Evolutionary conservation across 2,888 invertebrate species (phyloP).

Genomic region (Aporophyla nigra): DNA sequence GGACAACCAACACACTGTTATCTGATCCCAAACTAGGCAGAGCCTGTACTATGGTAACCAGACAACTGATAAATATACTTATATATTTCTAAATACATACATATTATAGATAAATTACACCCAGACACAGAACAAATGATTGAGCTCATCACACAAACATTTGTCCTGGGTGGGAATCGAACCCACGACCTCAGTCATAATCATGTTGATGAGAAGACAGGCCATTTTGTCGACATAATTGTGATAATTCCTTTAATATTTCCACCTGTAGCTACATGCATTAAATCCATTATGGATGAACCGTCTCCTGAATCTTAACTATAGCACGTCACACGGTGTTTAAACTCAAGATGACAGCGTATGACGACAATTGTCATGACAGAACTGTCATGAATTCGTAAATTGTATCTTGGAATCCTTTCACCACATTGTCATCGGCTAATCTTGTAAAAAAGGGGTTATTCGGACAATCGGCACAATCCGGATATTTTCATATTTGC

Average conservation of each 20-base stretch:
- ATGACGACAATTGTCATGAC: slow-evolving; percentile 63
- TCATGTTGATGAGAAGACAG: slow-evolving; percentile 1
- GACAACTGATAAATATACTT: too few relatives aligned
- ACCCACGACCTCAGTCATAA: too few relatives aligned
- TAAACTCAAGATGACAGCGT: slow-evolving; percentile 55
- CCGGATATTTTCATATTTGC: slow-evolving; percentile 82
- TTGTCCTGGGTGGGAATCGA: too few relatives aligned
- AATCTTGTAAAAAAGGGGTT: slow-evolving; percentile 73
- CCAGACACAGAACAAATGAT: too few relatives aligned
- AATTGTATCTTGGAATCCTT: slow-evolving; percentile 70
- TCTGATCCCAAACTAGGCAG: too few relatives aligned
- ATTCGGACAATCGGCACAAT: slow-evolving; percentile 75
- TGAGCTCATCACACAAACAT: too few relatives aligned
- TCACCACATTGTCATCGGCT: slow-evolving; percentile 69
- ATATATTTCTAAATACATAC: too few relatives aligned
- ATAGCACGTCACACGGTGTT: slow-evolving; percentile 52
- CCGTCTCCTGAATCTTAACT: slow-evolving; percentile 17
- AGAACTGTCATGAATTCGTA: slow-evolving; percentile 65
- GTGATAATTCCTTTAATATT: neutral
- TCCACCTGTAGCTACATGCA: slow-evolving; percentile 36
- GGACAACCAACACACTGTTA: too few relatives aligned
- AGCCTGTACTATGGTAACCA: too few relatives aligned
- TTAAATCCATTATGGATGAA: slow-evolving; percentile 16
- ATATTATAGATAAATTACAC: too few relatives aligned
- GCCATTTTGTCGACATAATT: slow-evolving; percentile 3